A percentile compares a stretch with the other conserved stretches of the same genome.
Conservation (phyloP, 1,140 invertebrate species). For the Zaprionus ornatus region DNA sequence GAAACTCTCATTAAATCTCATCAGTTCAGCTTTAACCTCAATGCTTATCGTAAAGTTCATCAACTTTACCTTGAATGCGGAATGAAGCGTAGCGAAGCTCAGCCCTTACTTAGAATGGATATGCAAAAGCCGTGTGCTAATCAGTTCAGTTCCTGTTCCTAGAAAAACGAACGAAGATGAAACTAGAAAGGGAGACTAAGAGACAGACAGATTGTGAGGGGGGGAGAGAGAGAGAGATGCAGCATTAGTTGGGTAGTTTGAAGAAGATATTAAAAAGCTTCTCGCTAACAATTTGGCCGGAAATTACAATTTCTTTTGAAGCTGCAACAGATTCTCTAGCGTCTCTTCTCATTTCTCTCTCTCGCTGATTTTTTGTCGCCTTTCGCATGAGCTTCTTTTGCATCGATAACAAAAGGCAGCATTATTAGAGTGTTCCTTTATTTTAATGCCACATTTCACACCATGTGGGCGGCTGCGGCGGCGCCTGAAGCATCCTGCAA, state of each 20-base stretch:
- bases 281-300: conserved; percentile 51
- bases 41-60: conserved; percentile 1
- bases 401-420: conserved; percentile 71
- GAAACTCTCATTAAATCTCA: not conserved
- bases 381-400: conserved; percentile 25
- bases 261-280: conserved; percentile 43
- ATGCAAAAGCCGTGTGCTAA: conserved; percentile 26
- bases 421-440: conserved; percentile 78
- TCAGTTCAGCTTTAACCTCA: not conserved
- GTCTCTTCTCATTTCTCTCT: conserved; percentile 1
- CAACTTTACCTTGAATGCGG: conserved; percentile 5
- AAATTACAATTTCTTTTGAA: conserved; percentile 57
- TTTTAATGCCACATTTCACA: conserved; percentile 67
- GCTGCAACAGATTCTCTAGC: conserved; percentile 18
- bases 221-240: not conserved
- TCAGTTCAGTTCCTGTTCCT: conserved; percentile 13
- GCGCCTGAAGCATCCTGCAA: not conserved
- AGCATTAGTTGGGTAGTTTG: conserved; percentile 14
- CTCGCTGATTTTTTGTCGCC: not conserved
- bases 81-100: not conserved
- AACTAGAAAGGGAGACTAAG: not conserved
- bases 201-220: not conserved
- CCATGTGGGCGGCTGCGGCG: conserved; percentile 30
- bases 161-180: conserved; percentile 3
- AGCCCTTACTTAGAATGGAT: not conserved